Conservation (phyloP, 1,140 invertebrate species). For the Drosophila arawakana region DNA sequence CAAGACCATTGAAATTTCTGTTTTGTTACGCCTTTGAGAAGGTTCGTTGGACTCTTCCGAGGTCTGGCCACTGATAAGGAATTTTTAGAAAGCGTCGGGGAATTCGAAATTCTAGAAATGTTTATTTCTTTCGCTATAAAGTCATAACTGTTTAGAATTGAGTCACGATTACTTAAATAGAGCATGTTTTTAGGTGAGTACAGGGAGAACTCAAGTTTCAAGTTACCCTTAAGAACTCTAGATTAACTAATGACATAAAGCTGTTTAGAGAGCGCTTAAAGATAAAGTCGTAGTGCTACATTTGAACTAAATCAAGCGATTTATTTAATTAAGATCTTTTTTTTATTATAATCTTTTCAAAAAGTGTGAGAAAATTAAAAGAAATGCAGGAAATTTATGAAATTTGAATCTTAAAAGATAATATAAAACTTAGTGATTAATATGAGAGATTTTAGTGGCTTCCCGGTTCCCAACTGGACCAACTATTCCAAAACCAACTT, state of each 20-base stretch:
- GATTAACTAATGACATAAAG: too few relatives aligned
- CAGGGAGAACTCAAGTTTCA: too few relatives aligned
- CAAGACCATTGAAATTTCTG: constrained; percentile 27
- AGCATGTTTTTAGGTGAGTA: too few relatives aligned
- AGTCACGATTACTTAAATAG: too few relatives aligned
- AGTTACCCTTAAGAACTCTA: too few relatives aligned
- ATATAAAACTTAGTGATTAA: constrained; percentile 2
- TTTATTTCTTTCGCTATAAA: neutral
- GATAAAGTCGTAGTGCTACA: too few relatives aligned
- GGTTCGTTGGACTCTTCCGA: constrained; percentile 42
- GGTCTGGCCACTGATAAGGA: constrained; percentile 36
- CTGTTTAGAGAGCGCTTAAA: too few relatives aligned
- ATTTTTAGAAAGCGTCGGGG: neutral
- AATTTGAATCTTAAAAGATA: neutral
- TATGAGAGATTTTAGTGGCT: constrained; percentile 2
- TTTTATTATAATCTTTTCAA: too few relatives aligned
- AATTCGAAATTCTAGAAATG: neutral
- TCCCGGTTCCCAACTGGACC: constrained; percentile 17
- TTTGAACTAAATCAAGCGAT: too few relatives aligned
- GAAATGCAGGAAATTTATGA: neutral
- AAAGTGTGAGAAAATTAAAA: neutral
- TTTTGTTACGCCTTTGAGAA: constrained; percentile 17
- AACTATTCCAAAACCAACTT: constrained; percentile 15
- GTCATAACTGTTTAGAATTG: neutral
- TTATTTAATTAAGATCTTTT: too few relatives aligned